Evolutionary conservation across 2,797 vertebrate species (phyloP).

Genomic region (Epinephelus awoara): DNA sequence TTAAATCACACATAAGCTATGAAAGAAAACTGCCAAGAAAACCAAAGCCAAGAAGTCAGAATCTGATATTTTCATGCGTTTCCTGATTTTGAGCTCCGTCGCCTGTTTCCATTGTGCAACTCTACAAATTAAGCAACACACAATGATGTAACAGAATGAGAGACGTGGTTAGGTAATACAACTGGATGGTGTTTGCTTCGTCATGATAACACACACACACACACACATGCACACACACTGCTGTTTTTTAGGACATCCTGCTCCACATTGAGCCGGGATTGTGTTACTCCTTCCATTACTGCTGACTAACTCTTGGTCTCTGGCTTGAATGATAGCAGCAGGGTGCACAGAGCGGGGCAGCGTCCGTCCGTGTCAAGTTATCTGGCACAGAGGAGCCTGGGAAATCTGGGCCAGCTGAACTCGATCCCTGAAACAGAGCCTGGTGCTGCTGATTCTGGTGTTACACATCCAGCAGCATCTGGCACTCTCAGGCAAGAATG

Average conservation of each 20-base stretch:
- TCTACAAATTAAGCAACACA: slow-evolving; percentile 47
- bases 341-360: slow-evolving; percentile 31
- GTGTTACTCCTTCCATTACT: slow-evolving; percentile 80
- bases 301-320: slow-evolving; percentile 78
- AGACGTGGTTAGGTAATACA: slow-evolving; percentile 60
- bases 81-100: slow-evolving; percentile 33
- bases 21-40: background rate
- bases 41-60: background rate
- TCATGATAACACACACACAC: slow-evolving; percentile 53
- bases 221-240: slow-evolving; percentile 31
- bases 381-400: slow-evolving; percentile 70
- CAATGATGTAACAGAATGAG: slow-evolving; percentile 64
- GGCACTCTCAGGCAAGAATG: slow-evolving; percentile 52
- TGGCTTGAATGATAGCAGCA: slow-evolving; percentile 73
- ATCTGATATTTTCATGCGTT: slow-evolving; percentile 26
- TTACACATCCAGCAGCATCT: slow-evolving; percentile 62
- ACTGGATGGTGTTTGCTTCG: slow-evolving; percentile 56
- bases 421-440: slow-evolving; percentile 81
- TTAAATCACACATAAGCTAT: background rate
- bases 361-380: slow-evolving; percentile 75
- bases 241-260: slow-evolving; percentile 54
- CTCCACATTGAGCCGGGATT: slow-evolving; percentile 68
- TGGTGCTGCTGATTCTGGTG: slow-evolving; percentile 59
- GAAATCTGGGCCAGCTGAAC: slow-evolving; percentile 81
- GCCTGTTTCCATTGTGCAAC: slow-evolving; percentile 43